Conservation (phyloP, 2,113 vertebrate species). For the Origma solitaria region DNA sequence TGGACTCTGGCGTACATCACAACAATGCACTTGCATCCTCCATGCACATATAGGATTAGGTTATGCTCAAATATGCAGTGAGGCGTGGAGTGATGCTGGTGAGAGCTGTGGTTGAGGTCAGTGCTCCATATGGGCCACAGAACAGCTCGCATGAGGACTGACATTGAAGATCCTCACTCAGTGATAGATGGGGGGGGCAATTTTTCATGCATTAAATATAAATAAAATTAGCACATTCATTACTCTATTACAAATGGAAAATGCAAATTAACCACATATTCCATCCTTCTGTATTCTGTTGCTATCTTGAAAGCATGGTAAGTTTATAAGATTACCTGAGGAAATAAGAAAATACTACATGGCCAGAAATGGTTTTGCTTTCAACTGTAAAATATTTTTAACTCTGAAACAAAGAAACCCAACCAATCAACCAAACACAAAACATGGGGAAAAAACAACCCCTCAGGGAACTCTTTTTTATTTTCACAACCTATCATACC, state of each 20-base stretch:
- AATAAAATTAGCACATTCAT: not conserved
- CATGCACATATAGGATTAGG: not conserved
- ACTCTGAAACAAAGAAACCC: not conserved
- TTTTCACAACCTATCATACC: not conserved
- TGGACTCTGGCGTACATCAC: not conserved
- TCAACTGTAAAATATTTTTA: not conserved
- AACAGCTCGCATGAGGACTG: not conserved
- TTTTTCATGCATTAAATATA: not conserved
- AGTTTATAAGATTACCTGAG: not conserved
- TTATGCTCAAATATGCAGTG: not conserved
- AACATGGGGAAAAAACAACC: accelerated
- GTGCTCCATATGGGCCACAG: not conserved
- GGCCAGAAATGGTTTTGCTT: not conserved
- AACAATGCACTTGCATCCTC: not conserved
- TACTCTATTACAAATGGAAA: not conserved
- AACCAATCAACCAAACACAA: not conserved
- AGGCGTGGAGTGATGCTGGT: not conserved
- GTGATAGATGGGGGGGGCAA: not conserved
- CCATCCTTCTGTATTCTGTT: not conserved
- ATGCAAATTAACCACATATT: not conserved
- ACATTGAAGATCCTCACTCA: not conserved
- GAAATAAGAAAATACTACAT: not conserved
- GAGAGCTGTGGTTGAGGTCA: not conserved
- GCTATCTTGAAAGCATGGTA: not conserved
- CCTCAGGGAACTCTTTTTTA: not conserved